A percentile compares a stretch with the other conserved stretches of the same genome.
phyloP scores from a whole-genome alignment of 2,888 invertebrate genomes.

The Agriotes lineatus region DNA sequence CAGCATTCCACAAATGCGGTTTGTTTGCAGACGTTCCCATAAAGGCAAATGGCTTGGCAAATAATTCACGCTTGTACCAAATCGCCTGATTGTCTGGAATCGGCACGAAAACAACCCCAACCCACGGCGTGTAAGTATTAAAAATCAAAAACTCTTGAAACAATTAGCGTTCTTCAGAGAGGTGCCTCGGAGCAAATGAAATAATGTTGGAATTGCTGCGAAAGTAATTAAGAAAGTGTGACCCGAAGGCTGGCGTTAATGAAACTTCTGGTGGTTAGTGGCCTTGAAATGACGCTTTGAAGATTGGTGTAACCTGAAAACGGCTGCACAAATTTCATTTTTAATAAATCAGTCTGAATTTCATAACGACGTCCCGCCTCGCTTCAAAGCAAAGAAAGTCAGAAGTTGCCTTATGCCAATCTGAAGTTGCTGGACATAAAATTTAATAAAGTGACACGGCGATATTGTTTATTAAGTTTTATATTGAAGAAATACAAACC shows the following conservation, averaged over 20 bases:
- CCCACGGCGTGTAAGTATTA: background rate
- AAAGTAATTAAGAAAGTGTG: background rate
- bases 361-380: too few relatives aligned
- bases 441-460: too few relatives aligned
- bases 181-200: background rate
- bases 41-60: background rate
- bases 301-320: too few relatives aligned
- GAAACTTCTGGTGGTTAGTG: background rate
- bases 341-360: background rate
- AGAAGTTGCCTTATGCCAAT: too few relatives aligned
- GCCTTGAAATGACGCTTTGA: too few relatives aligned
- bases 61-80: background rate
- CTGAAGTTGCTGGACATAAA: too few relatives aligned
- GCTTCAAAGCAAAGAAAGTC: too few relatives aligned
- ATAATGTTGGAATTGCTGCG: background rate
- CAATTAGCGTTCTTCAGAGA: background rate
- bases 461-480: too few relatives aligned
- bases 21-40: background rate
- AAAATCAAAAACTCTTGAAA: background rate
- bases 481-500: too few relatives aligned
- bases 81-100: background rate
- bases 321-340: background rate
- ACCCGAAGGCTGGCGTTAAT: background rate
- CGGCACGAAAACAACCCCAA: background rate
- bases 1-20: constrained; percentile 15